Percentiles rank a stretch among this genome's conserved stretches.
Evolutionary conservation across 2,797 vertebrate species (phyloP).

Genomic region (Hybognathus amarus): DNA sequence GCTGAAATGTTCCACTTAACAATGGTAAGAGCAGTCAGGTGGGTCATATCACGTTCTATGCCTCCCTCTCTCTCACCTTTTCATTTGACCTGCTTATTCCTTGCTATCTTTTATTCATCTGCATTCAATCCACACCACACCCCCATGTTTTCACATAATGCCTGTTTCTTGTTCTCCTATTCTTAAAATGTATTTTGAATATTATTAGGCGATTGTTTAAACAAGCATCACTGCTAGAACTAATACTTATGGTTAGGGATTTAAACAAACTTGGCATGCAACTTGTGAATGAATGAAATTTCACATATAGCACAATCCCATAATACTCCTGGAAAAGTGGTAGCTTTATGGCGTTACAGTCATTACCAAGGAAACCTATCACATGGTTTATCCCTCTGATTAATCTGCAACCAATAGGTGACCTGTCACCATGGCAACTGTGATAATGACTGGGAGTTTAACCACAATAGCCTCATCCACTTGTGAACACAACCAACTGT

Average conservation of each 20-base stretch:
- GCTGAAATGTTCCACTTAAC: constrained; percentile 91
- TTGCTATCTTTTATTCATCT: constrained; percentile 35
- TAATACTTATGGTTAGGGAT: background rate
- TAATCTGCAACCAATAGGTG: constrained; percentile 23
- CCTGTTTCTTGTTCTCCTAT: background rate
- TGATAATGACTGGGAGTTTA: constrained; percentile 11
- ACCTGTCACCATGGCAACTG: background rate
- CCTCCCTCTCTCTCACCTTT: constrained; percentile 9
- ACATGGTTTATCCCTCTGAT: constrained; percentile 12
- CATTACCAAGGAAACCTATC: background rate
- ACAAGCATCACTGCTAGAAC: background rate
- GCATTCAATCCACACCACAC: constrained; percentile 11
- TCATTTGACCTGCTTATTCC: constrained; percentile 7
- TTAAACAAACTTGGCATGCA: background rate
- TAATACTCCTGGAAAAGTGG: background rate
- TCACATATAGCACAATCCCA: background rate
- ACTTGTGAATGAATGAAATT: background rate
- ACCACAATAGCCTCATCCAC: constrained; percentile 20
- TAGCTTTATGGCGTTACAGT: background rate
- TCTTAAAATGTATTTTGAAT: background rate
- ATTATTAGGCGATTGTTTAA: background rate
- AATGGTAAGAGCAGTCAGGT: constrained; percentile 89
- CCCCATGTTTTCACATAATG: constrained; percentile 9
- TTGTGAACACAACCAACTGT: constrained; percentile 4
- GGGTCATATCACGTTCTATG: constrained; percentile 49